Conservation (phyloP, 2,888 invertebrate genomes). For the Trachelus troglodyta region DNA sequence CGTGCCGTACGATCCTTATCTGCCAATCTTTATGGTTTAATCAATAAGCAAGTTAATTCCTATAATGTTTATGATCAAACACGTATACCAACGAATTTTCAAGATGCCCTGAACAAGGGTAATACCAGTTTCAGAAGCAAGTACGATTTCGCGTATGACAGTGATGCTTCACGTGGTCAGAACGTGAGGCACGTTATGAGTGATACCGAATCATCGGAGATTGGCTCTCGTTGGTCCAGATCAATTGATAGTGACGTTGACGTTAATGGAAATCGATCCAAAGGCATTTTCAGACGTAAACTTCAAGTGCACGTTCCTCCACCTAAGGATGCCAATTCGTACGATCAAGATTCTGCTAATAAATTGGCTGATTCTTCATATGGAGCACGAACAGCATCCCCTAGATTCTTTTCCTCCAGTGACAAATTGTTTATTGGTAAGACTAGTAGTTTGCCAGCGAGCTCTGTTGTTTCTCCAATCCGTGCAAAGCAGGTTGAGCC, state of each 20-base stretch:
- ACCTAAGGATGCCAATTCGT: slow-evolving; percentile 12
- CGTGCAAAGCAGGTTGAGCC: slow-evolving; percentile 17
- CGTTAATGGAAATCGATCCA: slow-evolving; percentile 49
- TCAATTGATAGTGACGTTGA: slow-evolving; percentile 31
- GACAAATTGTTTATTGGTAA: neutral
- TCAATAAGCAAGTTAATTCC: slow-evolving; percentile 67
- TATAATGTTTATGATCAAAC: slow-evolving; percentile 28
- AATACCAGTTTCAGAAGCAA: slow-evolving; percentile 10
- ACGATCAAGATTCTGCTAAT: neutral
- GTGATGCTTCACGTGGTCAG: neutral
- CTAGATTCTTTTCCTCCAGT: neutral
- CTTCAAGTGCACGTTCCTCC: slow-evolving; percentile 42
- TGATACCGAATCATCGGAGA: slow-evolving; percentile 34
- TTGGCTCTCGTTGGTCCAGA: slow-evolving; percentile 23
- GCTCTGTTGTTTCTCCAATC: neutral
- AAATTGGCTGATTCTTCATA: slow-evolving; percentile 17
- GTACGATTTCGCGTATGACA: slow-evolving; percentile 14
- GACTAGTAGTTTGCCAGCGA: neutral
- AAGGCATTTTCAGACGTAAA: slow-evolving; percentile 32
- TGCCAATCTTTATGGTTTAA: slow-evolving; percentile 84
- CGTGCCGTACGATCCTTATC: slow-evolving; percentile 85
- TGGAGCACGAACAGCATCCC: slow-evolving; percentile 5
- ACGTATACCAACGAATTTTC: neutral
- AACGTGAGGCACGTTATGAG: slow-evolving; percentile 21
- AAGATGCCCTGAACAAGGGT: slow-evolving; percentile 5